Evolutionary conservation across 2,888 invertebrate genomes (phyloP).

Genomic region (Litoditis marina): DNA sequence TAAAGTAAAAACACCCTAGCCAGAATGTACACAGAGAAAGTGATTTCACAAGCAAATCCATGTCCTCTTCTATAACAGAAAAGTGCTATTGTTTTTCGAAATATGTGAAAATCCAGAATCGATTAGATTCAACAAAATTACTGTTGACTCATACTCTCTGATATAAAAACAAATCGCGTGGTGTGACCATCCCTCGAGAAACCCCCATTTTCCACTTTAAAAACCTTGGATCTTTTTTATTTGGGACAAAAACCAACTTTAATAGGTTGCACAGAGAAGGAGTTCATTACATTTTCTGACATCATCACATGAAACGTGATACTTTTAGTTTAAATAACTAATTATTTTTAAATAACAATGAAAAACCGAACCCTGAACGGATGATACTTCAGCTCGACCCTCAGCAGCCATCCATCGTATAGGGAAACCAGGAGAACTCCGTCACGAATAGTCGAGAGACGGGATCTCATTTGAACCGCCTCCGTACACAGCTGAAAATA

Average conservation of each 20-base stretch:
- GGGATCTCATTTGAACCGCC: constrained; percentile 30
- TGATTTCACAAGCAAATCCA: too few species aligned
- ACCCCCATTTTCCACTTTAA: too few species aligned
- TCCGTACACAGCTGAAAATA: constrained; percentile 51
- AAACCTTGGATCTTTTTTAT: too few species aligned
- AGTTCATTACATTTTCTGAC: background rate
- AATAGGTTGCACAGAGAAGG: too few species aligned
- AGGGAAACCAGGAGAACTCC: constrained; percentile 49
- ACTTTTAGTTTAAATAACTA: background rate
- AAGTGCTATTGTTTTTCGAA: background rate
- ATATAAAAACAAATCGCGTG: background rate
- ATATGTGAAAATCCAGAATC: too few species aligned
- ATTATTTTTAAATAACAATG: background rate
- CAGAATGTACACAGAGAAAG: too few species aligned
- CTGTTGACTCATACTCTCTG: too few species aligned
- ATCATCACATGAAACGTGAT: background rate
- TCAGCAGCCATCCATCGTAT: constrained; percentile 47
- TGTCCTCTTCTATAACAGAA: too few species aligned
- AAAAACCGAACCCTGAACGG: constrained; percentile 37
- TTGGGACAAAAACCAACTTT: too few species aligned
- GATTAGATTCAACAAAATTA: too few species aligned
- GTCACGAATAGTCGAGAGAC: constrained; percentile 44
- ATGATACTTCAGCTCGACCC: constrained; percentile 46
- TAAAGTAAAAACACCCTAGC: too few species aligned
- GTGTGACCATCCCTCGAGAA: background rate